Evolutionary conservation across 2,797 vertebrate species (phyloP).

Genomic region (Syngnathus rostellatus): DNA sequence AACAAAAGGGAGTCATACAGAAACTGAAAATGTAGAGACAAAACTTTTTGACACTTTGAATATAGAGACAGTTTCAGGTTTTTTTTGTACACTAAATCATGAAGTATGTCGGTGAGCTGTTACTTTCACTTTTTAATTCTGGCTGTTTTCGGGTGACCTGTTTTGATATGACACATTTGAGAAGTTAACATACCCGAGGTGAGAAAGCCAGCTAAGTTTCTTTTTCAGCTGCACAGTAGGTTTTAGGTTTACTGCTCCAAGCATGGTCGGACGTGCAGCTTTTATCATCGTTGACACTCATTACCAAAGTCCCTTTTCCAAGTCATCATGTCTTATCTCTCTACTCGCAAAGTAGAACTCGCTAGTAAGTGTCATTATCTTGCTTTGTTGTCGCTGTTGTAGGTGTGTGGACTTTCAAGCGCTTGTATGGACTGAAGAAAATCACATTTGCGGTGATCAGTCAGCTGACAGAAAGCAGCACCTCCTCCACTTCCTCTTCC

Average conservation of each 20-base stretch:
- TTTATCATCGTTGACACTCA: not conserved
- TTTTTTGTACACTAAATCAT: too few species aligned
- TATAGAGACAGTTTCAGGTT: not conserved
- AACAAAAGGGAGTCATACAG: too few species aligned
- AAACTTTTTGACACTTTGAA: too few species aligned
- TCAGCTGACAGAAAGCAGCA: conserved; percentile 41
- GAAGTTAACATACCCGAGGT: not conserved
- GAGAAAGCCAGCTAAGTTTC: not conserved
- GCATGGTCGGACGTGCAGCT: not conserved
- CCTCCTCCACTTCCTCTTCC: conserved; percentile 31
- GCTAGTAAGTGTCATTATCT: not conserved
- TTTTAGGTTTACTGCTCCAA: not conserved
- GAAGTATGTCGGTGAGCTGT: too few species aligned
- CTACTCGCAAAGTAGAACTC: too few species aligned
- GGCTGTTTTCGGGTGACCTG: not conserved
- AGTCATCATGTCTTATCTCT: conserved; percentile 5
- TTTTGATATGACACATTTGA: not conserved
- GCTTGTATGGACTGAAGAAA: not conserved
- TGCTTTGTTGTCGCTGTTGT: not conserved
- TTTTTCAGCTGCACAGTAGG: not conserved
- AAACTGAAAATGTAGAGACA: not conserved
- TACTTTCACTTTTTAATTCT: not conserved
- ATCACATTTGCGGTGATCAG: not conserved
- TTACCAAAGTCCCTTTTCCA: conserved; percentile 6
- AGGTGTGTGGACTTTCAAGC: not conserved